Conservation (phyloP, 2,113 vertebrate genomes). For the Kryptolebias marmoratus region DNA sequence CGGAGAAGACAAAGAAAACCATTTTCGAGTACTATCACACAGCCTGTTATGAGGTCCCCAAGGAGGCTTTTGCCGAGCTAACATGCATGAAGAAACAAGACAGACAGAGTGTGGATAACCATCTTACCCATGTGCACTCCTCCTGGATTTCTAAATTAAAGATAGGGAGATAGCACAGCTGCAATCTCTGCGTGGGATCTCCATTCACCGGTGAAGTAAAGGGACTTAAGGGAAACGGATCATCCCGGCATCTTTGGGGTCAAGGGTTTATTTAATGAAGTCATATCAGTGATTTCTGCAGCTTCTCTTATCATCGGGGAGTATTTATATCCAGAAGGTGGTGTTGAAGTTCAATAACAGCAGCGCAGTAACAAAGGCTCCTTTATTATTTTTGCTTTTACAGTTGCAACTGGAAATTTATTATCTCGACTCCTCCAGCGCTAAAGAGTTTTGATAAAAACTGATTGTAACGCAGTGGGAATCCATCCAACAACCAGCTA, state of each 20-base stretch:
- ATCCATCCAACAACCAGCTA: background rate
- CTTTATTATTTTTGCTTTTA: background rate
- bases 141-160: slow-evolving; percentile 83
- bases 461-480: background rate
- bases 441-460: background rate
- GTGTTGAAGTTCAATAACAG: slow-evolving; percentile 33
- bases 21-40: slow-evolving; percentile 44
- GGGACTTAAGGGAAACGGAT: slow-evolving; percentile 68
- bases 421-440: background rate
- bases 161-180: slow-evolving; percentile 73
- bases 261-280: slow-evolving; percentile 75
- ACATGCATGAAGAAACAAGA: slow-evolving; percentile 72
- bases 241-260: slow-evolving; percentile 62
- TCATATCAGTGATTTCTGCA: slow-evolving; percentile 54
- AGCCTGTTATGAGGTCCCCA: slow-evolving; percentile 45
- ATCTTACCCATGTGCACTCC: slow-evolving; percentile 65
- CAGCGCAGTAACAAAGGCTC: background rate
- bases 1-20: slow-evolving; percentile 54
- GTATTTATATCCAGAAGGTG: slow-evolving; percentile 17
- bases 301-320: slow-evolving; percentile 30
- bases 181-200: slow-evolving; percentile 59
- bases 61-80: slow-evolving; percentile 56
- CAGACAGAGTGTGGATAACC: slow-evolving; percentile 72
- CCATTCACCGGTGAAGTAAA: slow-evolving; percentile 55
- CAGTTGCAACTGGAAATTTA: background rate